Evolutionary conservation across 2,113 vertebrate genomes (phyloP).

Genomic region (Petromus typicus): DNA sequence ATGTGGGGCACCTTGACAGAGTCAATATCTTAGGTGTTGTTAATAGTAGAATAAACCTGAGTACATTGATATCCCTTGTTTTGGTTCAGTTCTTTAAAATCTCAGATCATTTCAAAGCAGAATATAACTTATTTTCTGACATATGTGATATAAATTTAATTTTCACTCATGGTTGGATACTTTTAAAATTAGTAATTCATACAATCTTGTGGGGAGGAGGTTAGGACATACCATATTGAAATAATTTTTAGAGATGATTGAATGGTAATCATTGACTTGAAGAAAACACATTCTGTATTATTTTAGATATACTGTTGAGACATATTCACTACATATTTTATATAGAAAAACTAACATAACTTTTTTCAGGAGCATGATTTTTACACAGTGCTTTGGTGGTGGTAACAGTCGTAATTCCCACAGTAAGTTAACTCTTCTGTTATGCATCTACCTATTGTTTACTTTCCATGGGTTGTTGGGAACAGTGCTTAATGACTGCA

Average conservation of each 20-base stretch:
- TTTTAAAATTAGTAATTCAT: neutral
- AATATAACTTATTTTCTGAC: neutral
- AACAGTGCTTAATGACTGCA: neutral
- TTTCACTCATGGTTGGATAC: neutral
- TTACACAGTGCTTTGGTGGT: neutral
- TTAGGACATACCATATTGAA: neutral
- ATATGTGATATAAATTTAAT: too few relatives aligned
- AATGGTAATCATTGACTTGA: neutral
- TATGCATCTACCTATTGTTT: neutral
- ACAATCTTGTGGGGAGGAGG: neutral
- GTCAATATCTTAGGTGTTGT: neutral
- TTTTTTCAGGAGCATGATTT: neutral
- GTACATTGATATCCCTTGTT: neutral
- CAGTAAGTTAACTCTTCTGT: neutral
- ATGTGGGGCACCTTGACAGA: neutral
- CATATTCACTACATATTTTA: neutral
- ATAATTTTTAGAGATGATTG: neutral
- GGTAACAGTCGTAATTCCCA: neutral
- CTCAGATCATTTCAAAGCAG: neutral
- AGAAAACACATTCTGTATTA: neutral
- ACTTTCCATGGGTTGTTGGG: neutral
- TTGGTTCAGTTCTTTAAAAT: neutral
- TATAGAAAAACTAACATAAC: neutral
- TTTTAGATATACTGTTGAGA: neutral
- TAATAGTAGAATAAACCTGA: neutral